Base-by-base conservation (phyloP, 2,113 vertebrate genomes). In the Hippocampus comes region DNA sequence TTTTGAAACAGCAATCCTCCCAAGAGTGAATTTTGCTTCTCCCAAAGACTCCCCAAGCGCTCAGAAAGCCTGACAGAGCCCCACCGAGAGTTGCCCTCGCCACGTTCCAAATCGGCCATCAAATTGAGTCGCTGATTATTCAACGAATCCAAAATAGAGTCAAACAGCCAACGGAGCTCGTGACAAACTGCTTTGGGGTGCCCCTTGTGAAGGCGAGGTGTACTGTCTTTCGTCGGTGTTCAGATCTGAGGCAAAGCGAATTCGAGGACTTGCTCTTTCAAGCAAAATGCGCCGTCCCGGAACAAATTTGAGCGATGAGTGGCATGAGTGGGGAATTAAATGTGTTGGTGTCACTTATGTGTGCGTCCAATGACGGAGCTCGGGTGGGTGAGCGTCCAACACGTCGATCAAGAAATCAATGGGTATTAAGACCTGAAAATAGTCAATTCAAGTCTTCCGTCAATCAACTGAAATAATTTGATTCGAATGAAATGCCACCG, bases 401-500 rank as follows among this genome's bases (percentile, higher is more conserved):
- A 69, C 0, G 14, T 46, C 43, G 14, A 46, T 15, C 34, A 5
- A 20, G 18, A 17, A 61, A 63, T 15, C 14, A 42, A 5, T 27
- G n/a, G 10, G 72, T 49, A 27, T 14, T 71, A 17, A n/a, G 41
- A 51, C 17, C 46, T 69, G 9, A 11, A 77, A 68, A 46, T 55
- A 23, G 34, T 61, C 42, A 78, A 77, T 66, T 70, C 2, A 63
- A 56, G 18, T 61, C 18, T 51, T 49, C 15, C 20, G 23, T 53
- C 6, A 48, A 53, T 61, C 3, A 67, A 53, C n/a, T 46, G 5
- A 4, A 55, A 63, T 68, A 0, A 55, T 78, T 78, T 77, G 0
- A 68, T 83, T 82, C 61, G 81, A 71, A 61, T 68, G 21, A 80
- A 80, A 73, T 80, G 43, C 51, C 27, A 76, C 72, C 57, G 78